phyloP scores from a whole-genome alignment of 2,888 invertebrate genomes.

The Drosophila parthenogenetica region DNA sequence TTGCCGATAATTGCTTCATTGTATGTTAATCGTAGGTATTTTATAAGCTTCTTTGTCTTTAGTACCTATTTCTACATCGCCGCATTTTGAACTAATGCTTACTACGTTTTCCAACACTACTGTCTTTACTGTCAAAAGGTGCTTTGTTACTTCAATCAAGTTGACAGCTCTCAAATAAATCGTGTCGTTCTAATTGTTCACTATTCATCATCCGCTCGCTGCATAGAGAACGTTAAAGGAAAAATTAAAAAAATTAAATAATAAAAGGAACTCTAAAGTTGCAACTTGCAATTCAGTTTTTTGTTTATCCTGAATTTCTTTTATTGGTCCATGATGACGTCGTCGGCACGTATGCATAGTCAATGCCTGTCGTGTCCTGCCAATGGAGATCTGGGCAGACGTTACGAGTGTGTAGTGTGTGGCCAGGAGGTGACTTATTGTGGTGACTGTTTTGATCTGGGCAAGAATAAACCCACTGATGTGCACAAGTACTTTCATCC shows the following conservation, averaged over 20 bases:
- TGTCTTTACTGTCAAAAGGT: background rate
- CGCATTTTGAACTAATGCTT: background rate
- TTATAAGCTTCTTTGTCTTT: too few relatives aligned
- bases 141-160: conserved; percentile 26
- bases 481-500: conserved; percentile 65
- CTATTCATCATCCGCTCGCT: conserved; percentile 4
- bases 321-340: conserved; percentile 4
- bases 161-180: conserved; percentile 34
- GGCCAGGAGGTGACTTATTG: conserved; percentile 52
- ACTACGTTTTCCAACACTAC: background rate
- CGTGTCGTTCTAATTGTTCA: background rate
- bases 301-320: conserved; percentile 5
- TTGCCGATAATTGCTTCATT: too few relatives aligned
- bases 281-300: background rate
- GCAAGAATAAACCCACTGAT: conserved; percentile 23
- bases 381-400: conserved; percentile 31
- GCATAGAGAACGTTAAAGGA: conserved; percentile 15
- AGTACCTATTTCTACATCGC: too few relatives aligned
- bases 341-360: background rate
- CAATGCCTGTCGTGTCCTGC: conserved; percentile 41
- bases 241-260: background rate
- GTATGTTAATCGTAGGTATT: too few relatives aligned
- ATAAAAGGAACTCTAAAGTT: background rate
- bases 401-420: conserved; percentile 60
- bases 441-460: conserved; percentile 41